Evolutionary conservation across 2,888 invertebrate species (phyloP).

Genomic region (Crocallis elinguaria): DNA sequence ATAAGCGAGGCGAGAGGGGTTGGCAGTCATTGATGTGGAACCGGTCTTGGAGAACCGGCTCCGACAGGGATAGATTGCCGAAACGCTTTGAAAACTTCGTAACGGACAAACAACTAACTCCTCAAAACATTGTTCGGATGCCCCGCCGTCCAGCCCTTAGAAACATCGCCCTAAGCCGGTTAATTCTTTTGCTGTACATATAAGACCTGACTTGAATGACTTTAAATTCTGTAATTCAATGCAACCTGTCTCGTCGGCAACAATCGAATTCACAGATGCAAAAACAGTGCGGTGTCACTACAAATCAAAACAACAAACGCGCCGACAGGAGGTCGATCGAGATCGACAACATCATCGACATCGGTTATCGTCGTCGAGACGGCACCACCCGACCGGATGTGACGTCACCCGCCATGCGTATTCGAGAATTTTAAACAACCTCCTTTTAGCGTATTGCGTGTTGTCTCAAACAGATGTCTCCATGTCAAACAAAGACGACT

Average conservation of each 20-base stretch:
- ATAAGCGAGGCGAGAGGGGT: conserved; percentile 63
- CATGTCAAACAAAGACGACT: conserved; percentile 49
- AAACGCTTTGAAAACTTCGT: conserved; percentile 63
- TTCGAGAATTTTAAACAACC: conserved; percentile 83
- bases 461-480: conserved; percentile 74
- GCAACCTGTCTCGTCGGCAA: conserved; percentile 36
- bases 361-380: conserved; percentile 14
- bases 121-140: conserved; percentile 45
- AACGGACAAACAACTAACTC: conserved; percentile 44
- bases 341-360: conserved; percentile 69
- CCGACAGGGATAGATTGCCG: conserved; percentile 78
- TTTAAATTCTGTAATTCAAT: conserved; percentile 33
- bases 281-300: conserved; percentile 64
- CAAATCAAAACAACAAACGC: conserved; percentile 77
- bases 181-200: conserved; percentile 12
- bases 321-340: conserved; percentile 80
- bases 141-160: conserved; percentile 19
- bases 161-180: conserved; percentile 23
- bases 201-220: conserved; percentile 11
- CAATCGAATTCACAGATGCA: conserved; percentile 62
- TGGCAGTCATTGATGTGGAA: conserved; percentile 81
- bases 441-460: conserved; percentile 70
- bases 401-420: conserved; percentile 77
- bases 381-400: conserved; percentile 63
- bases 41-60: conserved; percentile 75